Evolutionary conservation across 2,113 vertebrate species (phyloP), one percentile per base, ranked within the genome.

Genomic region (Lathamus discolor): DNA sequence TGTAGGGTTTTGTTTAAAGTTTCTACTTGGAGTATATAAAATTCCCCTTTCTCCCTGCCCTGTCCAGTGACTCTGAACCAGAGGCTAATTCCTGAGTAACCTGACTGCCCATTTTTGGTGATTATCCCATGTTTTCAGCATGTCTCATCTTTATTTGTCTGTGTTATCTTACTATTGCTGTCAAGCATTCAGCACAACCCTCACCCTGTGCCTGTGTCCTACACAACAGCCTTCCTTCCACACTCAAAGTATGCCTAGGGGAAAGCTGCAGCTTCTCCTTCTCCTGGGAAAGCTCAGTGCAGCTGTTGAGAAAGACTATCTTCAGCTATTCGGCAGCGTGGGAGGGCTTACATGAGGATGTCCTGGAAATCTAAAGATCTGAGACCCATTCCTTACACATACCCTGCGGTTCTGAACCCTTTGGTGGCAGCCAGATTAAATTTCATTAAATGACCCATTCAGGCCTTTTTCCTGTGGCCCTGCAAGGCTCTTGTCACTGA

Each of bases 231-330:
- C 80, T 51, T 28, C 76, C 72, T 54, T 67, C 67, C 72, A 5
- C 17, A 1, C 67, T 63, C 62, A 15, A 43, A n/a, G 37, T 13
- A 55, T 27, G 54, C 3, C 3, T 25, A 93, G 59, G 57, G 68
- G 52, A 49, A 83, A 37, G 7, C 4, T 17, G 44, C 73, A 29
- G 82, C 51, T 78, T 59, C 77, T 64, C 83, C 83, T 64, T 23
- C 66, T 17, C 73, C 86, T 83, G 92, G 43, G 62, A 14, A 75
- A 83, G 81, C 64, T 75, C 4, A 84, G 55, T 68, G 73, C 93
- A 95, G 96, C 94, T 97, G 81, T 31, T 90, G 88, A 54, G 86
- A 75, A 92, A 93, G 90, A 25, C 62, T 31, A 81, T 67, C 92
- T 91, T 20, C 77, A 89, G 86, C 55, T 82, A 67, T 72, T 55